Conservation (phyloP, 2,888 invertebrate genomes). For the Pachliopta kotzebuea region DNA sequence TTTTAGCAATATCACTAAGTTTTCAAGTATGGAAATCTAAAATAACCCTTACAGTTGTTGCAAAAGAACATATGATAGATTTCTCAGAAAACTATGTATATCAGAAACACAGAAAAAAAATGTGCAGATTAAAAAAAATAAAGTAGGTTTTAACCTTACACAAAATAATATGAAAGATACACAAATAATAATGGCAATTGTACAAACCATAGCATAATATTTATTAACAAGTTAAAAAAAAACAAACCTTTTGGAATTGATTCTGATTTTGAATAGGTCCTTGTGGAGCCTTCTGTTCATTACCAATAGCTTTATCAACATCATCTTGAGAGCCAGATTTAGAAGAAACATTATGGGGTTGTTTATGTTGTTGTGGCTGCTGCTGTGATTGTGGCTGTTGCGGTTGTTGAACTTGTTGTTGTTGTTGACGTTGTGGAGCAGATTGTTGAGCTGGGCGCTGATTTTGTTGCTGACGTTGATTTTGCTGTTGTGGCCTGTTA, state of each 20-base stretch:
- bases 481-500: conserved; percentile 21
- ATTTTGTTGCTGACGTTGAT: conserved; percentile 22
- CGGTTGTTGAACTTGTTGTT: conserved; percentile 34
- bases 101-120: too few species aligned
- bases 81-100: too few species aligned
- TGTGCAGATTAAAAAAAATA: too few species aligned
- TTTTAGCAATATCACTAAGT: too few species aligned
- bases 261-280: conserved; percentile 43
- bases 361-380: conserved; percentile 34
- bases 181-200: too few species aligned
- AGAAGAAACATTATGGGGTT: conserved; percentile 38
- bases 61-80: too few species aligned
- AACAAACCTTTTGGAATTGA: conserved; percentile 47
- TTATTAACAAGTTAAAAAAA: not conserved
- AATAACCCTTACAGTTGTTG: too few species aligned
- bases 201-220: too few species aligned
- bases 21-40: too few species aligned
- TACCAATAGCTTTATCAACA: conserved; percentile 52
- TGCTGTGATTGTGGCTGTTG: conserved; percentile 35
- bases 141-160: too few species aligned
- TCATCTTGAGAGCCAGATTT: conserved; percentile 52
- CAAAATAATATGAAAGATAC: too few species aligned
- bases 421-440: conserved; percentile 38
- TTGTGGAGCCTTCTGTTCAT: conserved; percentile 47
- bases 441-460: conserved; percentile 34